Percentiles rank a stretch among this genome's conserved stretches.
These are phyloP conservation scores for Scaptomyza parva DNA, from an alignment of 2,888 invertebrate genomes.

Conservation along the genomic window DNA sequence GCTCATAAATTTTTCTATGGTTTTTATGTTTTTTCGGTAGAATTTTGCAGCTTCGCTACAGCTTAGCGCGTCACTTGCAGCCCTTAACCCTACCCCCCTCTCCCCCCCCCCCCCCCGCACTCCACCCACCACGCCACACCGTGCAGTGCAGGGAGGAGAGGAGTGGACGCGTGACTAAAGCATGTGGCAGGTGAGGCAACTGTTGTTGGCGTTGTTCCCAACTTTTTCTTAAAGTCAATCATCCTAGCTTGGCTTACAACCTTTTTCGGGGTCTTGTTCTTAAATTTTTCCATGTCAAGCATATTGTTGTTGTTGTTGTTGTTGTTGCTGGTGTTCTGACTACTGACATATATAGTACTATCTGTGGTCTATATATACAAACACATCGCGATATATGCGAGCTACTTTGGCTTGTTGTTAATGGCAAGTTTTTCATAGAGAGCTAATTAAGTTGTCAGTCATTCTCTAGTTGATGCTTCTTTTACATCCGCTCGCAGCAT, in stretches of 20 bases:
- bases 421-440: conserved; percentile 75
- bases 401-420: conserved; percentile 62
- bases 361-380: conserved; percentile 1
- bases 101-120: too few relatives aligned
- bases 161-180: background rate
- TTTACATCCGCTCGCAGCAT: conserved; percentile 4
- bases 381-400: conserved; percentile 7
- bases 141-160: conserved; percentile 7
- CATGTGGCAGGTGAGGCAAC: conserved; percentile 30
- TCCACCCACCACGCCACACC: too few relatives aligned
- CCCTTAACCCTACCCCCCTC: conserved; percentile 40
- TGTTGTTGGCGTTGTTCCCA: conserved; percentile 51
- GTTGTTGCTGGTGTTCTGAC: conserved; percentile 25
- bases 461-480: conserved; percentile 60
- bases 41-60: conserved; percentile 21
- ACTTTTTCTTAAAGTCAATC: conserved; percentile 71
- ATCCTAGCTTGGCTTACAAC: conserved; percentile 26
- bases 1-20: conserved; percentile 75
- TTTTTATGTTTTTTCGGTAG: conserved; percentile 27
- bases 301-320: conserved; percentile 20
- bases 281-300: conserved; percentile 57
- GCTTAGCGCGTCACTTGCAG: conserved; percentile 67
- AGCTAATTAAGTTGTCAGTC: conserved; percentile 83
- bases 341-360: conserved; percentile 17
- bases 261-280: conserved; percentile 38